Base-by-base conservation (phyloP, 2,888 invertebrate species). In the Troglohyphantes excavatus region DNA sequence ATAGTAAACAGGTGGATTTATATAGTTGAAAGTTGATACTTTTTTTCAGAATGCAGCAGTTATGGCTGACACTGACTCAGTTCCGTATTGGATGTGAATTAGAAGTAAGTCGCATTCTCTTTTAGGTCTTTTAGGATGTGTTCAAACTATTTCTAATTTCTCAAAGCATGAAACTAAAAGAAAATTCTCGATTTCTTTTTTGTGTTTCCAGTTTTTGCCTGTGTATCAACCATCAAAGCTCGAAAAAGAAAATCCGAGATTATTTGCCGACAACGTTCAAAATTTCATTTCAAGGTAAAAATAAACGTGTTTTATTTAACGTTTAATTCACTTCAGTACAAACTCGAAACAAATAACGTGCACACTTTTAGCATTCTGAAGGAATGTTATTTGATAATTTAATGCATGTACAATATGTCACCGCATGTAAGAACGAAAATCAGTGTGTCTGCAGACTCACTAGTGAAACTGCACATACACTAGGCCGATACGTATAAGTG, bases 61-160 rank as follows among this genome's bases (percentile, higher is more conserved):
- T 98, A 23, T 98, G 98, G 98, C 94, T 97, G 92, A 97, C 98
- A 0, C 94, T 98, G 92, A 96, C 97, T 0, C 97, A 97, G 94
- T 95, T 97, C 90, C 96, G 97, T 93, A 98, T 96, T 92, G 95
- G 96, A 86, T 96, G 97, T 92, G 97, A 98, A 92, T 92, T 94
- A 59, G 93, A 93, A 92, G 93, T 93, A 91, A 91, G 92, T 91
- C 7, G 33, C 68, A 67, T 33, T 39, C 79, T 59, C 13, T 19
- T n/a, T 19, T 3, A 29, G 53, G 1, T 0, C 39, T 1, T 3
- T 39, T 39, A 39, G n/a, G n/a, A 53, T 53, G 1, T 53, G 13
- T 17, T 53, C 17, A 17, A 9, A 46, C 3, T 6, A 9, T 46
- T 13, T 2, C 3, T 17, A 17, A 46, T 46, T 46, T 9, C 11